Conservation (phyloP, 2,888 invertebrate genomes). For the Agonopterix subpropinquella region DNA sequence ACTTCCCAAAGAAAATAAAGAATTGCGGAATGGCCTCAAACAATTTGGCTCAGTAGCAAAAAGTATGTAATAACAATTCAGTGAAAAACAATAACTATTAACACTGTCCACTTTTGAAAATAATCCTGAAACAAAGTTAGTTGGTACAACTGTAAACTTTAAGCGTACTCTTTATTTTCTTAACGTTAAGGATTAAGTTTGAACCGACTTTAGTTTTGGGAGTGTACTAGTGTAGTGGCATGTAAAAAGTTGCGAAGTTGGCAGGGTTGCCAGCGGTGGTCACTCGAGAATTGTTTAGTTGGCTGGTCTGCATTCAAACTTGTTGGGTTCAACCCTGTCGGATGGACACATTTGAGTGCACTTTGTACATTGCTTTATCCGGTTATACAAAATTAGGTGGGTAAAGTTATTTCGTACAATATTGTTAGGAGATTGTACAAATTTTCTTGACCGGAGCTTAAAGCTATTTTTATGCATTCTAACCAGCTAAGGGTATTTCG, state of each 20-base stretch:
- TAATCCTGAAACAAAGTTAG: slow-evolving; percentile 22
- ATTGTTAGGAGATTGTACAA: background rate
- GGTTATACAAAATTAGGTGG: no score
- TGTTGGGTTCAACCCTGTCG: slow-evolving; percentile 9
- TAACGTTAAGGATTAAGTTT: slow-evolving; percentile 2
- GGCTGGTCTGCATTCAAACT: slow-evolving; percentile 37
- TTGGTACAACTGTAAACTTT: background rate
- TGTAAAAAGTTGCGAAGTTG: slow-evolving; percentile 44
- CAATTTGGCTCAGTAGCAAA: slow-evolving; percentile 55
- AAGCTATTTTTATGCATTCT: background rate
- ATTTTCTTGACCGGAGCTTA: background rate
- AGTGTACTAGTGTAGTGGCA: slow-evolving; percentile 12
- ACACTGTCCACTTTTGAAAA: slow-evolving; percentile 55
- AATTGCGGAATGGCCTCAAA: slow-evolving; percentile 13
- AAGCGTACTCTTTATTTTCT: background rate
- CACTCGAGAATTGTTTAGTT: slow-evolving; percentile 64
- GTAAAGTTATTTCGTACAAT: no score
- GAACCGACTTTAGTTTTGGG: background rate
- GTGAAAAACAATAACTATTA: slow-evolving; percentile 53
- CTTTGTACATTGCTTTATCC: background rate
- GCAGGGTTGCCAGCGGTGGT: slow-evolving; percentile 51
- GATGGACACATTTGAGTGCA: background rate
- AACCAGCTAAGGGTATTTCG: background rate
- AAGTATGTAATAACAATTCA: slow-evolving; percentile 52
- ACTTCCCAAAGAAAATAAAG: no score